Conservation (phyloP, 92 coral and sea anemone genomes). For the Zoanthus solanderi region DNA sequence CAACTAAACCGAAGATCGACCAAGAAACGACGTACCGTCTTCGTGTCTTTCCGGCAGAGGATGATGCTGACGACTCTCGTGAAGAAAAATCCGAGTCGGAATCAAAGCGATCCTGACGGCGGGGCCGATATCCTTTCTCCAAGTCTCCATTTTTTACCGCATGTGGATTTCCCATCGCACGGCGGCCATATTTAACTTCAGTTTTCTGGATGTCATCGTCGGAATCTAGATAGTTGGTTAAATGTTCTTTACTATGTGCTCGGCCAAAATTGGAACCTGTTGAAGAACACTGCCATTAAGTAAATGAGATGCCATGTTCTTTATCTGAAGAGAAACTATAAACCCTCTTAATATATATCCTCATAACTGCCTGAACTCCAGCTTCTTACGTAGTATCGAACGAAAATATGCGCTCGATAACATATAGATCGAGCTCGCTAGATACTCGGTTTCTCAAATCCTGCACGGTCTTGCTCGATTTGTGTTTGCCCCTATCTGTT, state of each 20-base stretch:
- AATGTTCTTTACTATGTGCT: conserved; percentile 53
- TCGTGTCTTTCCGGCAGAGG: conserved; percentile 43
- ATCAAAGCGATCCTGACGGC: conserved; percentile 32
- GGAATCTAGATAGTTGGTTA: conserved; percentile 48
- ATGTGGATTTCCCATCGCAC: conserved; percentile 54
- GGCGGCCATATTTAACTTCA: conserved; percentile 79
- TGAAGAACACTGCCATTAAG: background rate
- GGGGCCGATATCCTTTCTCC: conserved; percentile 19
- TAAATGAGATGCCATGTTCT: too few species aligned
- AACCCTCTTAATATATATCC: too few species aligned
- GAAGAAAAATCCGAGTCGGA: conserved; percentile 38
- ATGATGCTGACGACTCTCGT: conserved; percentile 32
- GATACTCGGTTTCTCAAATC: too few species aligned
- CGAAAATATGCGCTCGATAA: too few species aligned
- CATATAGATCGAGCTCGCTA: too few species aligned
- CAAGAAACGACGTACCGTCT: conserved; percentile 16
- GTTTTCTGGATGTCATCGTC: conserved; percentile 63
- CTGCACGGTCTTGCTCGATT: too few species aligned
- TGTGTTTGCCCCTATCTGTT: too few species aligned
- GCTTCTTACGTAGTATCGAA: too few species aligned
- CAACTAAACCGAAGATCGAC: background rate
- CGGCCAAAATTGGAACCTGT: conserved; percentile 42
- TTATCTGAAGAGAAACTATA: too few species aligned
- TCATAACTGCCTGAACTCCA: too few species aligned
- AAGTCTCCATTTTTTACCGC: conserved; percentile 28